A percentile compares a stretch with the other conserved stretches of the same genome.
These are phyloP conservation scores for Digitonthophagus gazella DNA, from an alignment of 2,888 invertebrate genomes.

Conservation along the genomic window DNA sequence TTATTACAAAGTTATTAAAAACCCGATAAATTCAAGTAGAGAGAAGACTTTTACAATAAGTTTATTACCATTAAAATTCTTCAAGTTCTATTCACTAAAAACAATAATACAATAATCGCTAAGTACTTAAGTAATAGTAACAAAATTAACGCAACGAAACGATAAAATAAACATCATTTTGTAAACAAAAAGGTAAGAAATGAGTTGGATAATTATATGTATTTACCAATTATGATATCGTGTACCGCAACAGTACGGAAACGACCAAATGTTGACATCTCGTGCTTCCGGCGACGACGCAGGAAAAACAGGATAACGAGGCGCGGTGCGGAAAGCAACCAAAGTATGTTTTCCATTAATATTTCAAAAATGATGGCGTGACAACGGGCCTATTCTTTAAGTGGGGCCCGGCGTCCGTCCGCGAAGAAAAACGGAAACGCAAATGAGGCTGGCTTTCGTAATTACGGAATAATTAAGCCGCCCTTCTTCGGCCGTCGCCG, in stretches of 20 bases:
- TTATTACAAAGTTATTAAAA: too few relatives aligned
- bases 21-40: too few relatives aligned
- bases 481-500: conserved; percentile 13
- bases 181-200: not conserved
- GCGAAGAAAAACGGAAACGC: conserved; percentile 30
- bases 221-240: not conserved
- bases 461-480: conserved; percentile 37
- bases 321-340: conserved; percentile 1
- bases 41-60: too few relatives aligned
- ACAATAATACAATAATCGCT: not conserved
- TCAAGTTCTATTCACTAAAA: too few relatives aligned
- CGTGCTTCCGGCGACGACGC: not conserved
- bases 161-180: not conserved
- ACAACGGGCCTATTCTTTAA: conserved; percentile 23
- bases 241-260: not conserved
- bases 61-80: too few relatives aligned
- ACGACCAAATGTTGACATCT: conserved; percentile 14
- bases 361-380: conserved; percentile 42
- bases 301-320: not conserved
- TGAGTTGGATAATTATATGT: not conserved
- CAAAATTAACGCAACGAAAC: not conserved
- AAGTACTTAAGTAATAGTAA: not conserved
- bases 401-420: not conserved
- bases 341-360: conserved; percentile 33
- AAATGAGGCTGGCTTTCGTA: conserved; percentile 32